These are phyloP conservation scores for Cephalotes varians DNA, from an alignment of 2,888 invertebrate species.

Conservation along the genomic window DNA sequence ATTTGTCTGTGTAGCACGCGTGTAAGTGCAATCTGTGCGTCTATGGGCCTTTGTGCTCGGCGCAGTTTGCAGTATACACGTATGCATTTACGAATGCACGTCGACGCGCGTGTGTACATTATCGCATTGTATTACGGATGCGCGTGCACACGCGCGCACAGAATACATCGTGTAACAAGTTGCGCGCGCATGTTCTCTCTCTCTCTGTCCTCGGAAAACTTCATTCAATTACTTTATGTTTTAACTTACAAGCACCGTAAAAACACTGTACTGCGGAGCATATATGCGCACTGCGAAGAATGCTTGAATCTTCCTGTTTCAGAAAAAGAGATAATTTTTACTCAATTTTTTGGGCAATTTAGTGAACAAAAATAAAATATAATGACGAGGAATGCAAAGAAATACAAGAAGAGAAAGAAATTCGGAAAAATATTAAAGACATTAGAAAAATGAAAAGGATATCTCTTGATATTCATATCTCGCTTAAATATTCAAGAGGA, in stretches of 20 bases:
- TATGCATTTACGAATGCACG: slow-evolving; percentile 27
- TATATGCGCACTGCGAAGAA: background rate
- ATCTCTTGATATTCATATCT: slow-evolving; percentile 5
- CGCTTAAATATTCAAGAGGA: background rate
- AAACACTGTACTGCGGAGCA: background rate
- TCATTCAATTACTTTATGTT: slow-evolving; percentile 25
- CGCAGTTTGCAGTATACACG: slow-evolving; percentile 25
- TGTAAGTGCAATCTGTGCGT: slow-evolving; percentile 27
- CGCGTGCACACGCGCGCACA: background rate
- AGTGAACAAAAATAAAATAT: background rate
- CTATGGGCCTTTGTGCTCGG: background rate
- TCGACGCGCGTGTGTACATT: slow-evolving; percentile 29
- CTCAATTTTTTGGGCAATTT: background rate
- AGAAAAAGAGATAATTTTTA: background rate
- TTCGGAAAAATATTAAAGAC: background rate
- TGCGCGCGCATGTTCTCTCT: background rate
- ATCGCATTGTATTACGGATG: slow-evolving; percentile 39
- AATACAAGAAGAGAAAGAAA: background rate
- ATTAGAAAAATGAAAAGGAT: background rate
- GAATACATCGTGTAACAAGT: background rate
- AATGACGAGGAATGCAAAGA: background rate
- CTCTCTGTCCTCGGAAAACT: slow-evolving; percentile 17
- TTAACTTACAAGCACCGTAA: slow-evolving; percentile 6
- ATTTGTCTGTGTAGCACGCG: slow-evolving; percentile 12
- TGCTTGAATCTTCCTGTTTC: background rate